Evolutionary conservation across 2,888 invertebrate genomes (phyloP).

Genomic region (Dimorphilus gyrociliatus): DNA sequence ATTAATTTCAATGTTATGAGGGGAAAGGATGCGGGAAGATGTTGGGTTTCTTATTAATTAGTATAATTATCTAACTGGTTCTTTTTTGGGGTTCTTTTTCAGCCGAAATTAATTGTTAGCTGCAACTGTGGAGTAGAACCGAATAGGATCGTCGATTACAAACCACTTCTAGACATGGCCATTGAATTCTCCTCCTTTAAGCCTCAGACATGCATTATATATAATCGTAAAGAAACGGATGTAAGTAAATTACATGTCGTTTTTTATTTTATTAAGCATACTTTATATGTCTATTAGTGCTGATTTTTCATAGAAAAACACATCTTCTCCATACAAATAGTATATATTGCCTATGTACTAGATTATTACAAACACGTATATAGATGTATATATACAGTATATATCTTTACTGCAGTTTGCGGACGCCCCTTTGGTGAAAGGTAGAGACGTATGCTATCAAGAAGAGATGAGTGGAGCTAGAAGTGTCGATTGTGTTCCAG

Average conservation of each 20-base stretch:
- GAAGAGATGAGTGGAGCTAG: slow-evolving; percentile 49
- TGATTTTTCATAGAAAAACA: neutral
- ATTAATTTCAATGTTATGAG: too few relatives aligned
- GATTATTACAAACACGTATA: neutral
- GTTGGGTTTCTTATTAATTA: too few relatives aligned
- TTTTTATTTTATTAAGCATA: slow-evolving; percentile 1
- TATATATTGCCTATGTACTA: neutral
- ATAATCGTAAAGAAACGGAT: slow-evolving; percentile 42
- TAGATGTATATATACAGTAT: too few relatives aligned
- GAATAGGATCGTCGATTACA: slow-evolving; percentile 62
- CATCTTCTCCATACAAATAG: neutral
- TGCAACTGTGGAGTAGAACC: slow-evolving; percentile 84
- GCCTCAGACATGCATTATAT: slow-evolving; percentile 64
- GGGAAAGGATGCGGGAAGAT: too few relatives aligned
- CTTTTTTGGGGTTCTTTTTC: too few relatives aligned
- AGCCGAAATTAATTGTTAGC: slow-evolving; percentile 71
- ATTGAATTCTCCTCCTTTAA: slow-evolving; percentile 52
- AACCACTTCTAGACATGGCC: slow-evolving; percentile 64
- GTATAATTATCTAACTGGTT: neutral
- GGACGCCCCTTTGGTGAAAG: slow-evolving; percentile 26
- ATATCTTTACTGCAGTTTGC: too few relatives aligned
- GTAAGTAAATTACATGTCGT: neutral
- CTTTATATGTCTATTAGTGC: slow-evolving; percentile 1
- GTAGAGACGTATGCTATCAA: slow-evolving; percentile 57
- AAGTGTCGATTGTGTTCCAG: slow-evolving; percentile 57